These are phyloP conservation scores for Hyperopisus bebe DNA, from an alignment of 2,113 vertebrate species.

Conservation along the genomic window DNA sequence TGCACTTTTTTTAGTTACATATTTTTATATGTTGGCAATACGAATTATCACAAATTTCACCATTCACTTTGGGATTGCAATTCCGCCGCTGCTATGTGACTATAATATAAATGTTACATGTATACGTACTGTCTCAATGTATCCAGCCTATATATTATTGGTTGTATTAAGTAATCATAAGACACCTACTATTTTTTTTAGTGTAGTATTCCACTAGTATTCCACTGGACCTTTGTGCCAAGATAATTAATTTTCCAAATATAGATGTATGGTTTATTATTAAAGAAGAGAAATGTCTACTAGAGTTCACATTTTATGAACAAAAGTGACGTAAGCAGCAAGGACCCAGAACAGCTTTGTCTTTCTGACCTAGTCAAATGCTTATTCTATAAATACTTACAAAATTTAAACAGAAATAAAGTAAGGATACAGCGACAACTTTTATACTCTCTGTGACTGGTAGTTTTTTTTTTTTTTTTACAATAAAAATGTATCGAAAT, in stretches of 20 bases:
- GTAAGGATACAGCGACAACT: not conserved
- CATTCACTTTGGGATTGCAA: not conserved
- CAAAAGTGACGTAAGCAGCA: not conserved
- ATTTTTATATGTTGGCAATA: not conserved
- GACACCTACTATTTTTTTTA: not conserved
- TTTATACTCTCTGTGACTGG: not conserved
- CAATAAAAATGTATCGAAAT: conserved; percentile 36
- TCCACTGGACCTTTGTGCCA: not conserved
- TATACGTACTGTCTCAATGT: not conserved
- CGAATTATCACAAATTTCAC: not conserved
- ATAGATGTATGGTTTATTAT: not conserved
- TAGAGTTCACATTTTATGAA: not conserved
- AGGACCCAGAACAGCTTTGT: not conserved
- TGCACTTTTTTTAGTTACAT: not conserved
- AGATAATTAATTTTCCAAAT: conserved; percentile 9
- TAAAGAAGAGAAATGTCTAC: not conserved
- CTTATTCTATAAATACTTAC: not conserved
- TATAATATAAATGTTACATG: not conserved
- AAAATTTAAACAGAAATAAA: not conserved
- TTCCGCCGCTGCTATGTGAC: not conserved
- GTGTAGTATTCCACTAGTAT: not conserved
- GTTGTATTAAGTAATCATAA: conserved; percentile 2
- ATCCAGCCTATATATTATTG: not conserved
- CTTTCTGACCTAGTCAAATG: not conserved
- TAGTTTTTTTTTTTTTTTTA: conserved; percentile 30